Conservation (phyloP, 2,888 invertebrate species). For the Piscicola geometra region DNA sequence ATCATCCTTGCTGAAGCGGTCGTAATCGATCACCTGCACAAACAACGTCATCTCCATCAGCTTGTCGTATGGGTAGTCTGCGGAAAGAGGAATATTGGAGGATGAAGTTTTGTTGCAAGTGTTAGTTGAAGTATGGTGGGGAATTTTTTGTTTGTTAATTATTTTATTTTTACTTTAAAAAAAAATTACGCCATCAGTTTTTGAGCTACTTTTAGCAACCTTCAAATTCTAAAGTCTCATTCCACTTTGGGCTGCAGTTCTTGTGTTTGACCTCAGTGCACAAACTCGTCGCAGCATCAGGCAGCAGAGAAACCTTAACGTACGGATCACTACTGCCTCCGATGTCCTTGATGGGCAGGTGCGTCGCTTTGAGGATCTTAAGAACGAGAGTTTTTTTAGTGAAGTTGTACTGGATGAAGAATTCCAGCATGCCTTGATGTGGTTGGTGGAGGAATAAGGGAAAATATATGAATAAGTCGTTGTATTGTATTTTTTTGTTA, state of each 20-base stretch:
- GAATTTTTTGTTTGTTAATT: no score
- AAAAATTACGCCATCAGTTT: no score
- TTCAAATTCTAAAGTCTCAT: constrained; percentile 26
- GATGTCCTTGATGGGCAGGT: constrained; percentile 13
- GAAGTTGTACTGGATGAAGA: constrained; percentile 12
- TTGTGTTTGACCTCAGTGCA: constrained; percentile 22
- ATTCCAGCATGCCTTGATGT: constrained; percentile 1
- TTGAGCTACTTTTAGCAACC: no score
- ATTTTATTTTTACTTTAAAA: no score
- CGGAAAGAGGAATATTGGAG: no score
- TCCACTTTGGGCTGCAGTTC: constrained; percentile 29
- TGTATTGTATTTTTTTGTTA: no score
- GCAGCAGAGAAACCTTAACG: constrained; percentile 22
- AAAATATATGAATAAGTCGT: no score
- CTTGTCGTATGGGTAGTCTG: constrained; percentile 55
- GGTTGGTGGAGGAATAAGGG: not conserved
- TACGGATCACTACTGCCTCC: constrained; percentile 31
- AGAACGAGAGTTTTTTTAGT: constrained; percentile 6
- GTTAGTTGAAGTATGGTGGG: no score
- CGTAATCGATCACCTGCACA: constrained; percentile 55
- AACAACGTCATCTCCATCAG: constrained; percentile 53
- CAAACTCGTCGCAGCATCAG: not conserved
- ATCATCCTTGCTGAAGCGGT: constrained; percentile 45
- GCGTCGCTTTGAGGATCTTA: constrained; percentile 2
- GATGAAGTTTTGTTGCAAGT: no score